phyloP scores from a whole-genome alignment of 2,113 vertebrate genomes.

The Myotis yumanensis region DNA sequence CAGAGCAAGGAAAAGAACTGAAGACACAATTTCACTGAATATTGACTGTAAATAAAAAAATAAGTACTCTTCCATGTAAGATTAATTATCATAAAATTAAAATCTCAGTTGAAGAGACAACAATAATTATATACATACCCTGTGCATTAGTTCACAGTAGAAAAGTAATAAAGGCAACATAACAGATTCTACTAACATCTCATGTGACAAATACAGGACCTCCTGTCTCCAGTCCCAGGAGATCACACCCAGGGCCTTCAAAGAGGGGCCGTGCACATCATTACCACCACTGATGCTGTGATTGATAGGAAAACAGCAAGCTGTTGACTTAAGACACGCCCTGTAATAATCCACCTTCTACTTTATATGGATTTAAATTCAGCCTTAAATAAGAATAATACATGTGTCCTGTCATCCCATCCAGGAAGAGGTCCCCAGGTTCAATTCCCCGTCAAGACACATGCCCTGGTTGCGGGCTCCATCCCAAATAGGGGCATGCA shows the following conservation, averaged over 20 bases:
- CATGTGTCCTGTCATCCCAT: too few relatives aligned
- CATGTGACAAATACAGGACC: neutral
- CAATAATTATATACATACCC: neutral
- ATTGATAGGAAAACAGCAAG: neutral
- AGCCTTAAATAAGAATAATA: neutral
- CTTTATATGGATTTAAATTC: neutral
- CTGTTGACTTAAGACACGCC: neutral
- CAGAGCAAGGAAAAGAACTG: neutral
- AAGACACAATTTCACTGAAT: conserved; percentile 33
- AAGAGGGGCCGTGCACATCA: neutral
- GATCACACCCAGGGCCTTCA: neutral
- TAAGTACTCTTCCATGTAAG: neutral
- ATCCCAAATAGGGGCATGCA: neutral
- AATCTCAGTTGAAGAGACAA: conserved; percentile 11
- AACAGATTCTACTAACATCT: neutral
- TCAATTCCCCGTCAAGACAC: neutral
- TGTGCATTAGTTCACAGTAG: neutral
- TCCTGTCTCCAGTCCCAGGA: neutral
- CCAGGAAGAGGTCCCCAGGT: neutral
- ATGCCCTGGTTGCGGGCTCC: neutral
- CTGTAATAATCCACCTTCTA: neutral
- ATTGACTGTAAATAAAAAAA: neutral
- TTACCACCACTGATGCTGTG: neutral
- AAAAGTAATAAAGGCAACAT: neutral
- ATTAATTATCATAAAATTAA: neutral